Evolutionary conservation across 2,888 invertebrate genomes (phyloP).

Genomic region (Panopea generosa): DNA sequence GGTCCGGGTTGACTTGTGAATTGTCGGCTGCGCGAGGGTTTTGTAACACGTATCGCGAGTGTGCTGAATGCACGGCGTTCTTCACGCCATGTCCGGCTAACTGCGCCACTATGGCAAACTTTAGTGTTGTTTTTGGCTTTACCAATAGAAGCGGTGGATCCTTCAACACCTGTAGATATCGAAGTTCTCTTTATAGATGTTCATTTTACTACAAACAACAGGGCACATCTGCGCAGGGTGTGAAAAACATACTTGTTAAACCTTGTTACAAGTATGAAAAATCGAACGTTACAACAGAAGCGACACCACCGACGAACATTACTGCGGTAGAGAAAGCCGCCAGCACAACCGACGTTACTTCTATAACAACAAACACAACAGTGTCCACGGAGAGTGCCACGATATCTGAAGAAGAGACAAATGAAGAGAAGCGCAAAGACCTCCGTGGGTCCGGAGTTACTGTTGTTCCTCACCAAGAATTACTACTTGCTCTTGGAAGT

Average conservation of each 20-base stretch:
- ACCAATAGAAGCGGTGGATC: neutral
- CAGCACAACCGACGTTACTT: neutral
- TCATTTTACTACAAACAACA: slow-evolving; percentile 35
- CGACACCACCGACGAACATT: neutral
- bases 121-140: slow-evolving; percentile 40
- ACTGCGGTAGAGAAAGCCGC: too few relatives aligned
- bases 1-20: slow-evolving; percentile 40
- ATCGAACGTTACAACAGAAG: slow-evolving; percentile 1
- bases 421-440: neutral
- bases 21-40: slow-evolving; percentile 26
- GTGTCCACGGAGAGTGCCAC: slow-evolving; percentile 1
- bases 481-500: too few relatives aligned
- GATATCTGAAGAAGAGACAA: neutral
- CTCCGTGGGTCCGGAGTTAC: too few relatives aligned
- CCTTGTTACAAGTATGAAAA: slow-evolving; percentile 23
- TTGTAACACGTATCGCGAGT: slow-evolving; percentile 40
- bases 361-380: slow-evolving; percentile 5
- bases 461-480: too few relatives aligned
- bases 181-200: slow-evolving; percentile 24
- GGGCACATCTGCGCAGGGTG: slow-evolving; percentile 9
- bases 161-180: slow-evolving; percentile 37
- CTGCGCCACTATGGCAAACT: slow-evolving; percentile 28
- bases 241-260: slow-evolving; percentile 41
- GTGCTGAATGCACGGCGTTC: slow-evolving; percentile 50
- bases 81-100: slow-evolving; percentile 24